Percentiles rank a stretch among this genome's conserved stretches.
These are phyloP conservation scores for Echinops telfairi DNA, from an alignment of 2,113 vertebrate genomes.

Conservation along the genomic window DNA sequence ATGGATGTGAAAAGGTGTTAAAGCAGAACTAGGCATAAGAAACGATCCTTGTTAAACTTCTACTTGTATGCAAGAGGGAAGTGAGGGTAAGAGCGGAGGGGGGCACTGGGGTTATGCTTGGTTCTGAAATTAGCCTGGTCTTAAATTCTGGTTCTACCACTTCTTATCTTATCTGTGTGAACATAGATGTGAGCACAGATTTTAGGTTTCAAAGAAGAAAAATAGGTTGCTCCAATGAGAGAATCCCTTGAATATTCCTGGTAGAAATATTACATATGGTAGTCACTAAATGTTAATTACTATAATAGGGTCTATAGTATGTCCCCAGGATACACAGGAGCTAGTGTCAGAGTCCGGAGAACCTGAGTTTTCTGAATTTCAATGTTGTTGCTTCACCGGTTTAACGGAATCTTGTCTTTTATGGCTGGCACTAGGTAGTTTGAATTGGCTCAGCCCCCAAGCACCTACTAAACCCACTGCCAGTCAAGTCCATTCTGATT, in stretches of 20 bases:
- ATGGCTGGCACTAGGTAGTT: neutral
- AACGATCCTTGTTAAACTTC: neutral
- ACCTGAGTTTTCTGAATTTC: neutral
- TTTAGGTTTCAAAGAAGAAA: neutral
- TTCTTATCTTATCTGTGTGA: neutral
- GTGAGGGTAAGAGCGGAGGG: neutral
- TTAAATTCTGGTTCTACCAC: neutral
- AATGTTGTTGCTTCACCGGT: neutral
- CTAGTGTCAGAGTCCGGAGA: neutral
- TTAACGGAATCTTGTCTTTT: neutral
- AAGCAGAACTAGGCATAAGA: neutral
- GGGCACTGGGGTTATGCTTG: neutral
- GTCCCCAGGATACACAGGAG: neutral
- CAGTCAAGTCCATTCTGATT: too few relatives aligned
- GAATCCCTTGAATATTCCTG: neutral
- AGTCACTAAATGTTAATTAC: neutral
- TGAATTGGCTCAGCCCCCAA: neutral
- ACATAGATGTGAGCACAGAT: neutral
- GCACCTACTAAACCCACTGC: neutral
- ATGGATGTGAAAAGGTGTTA: neutral
- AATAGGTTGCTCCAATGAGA: neutral
- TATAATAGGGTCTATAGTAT: neutral
- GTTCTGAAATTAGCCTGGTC: neutral
- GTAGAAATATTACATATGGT: neutral
- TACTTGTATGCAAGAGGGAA: neutral